These are phyloP conservation scores for Nemopilema nomurai DNA, from an alignment of 30 jellyfish, hydroid and myxozoan species.

Conservation along the genomic window DNA sequence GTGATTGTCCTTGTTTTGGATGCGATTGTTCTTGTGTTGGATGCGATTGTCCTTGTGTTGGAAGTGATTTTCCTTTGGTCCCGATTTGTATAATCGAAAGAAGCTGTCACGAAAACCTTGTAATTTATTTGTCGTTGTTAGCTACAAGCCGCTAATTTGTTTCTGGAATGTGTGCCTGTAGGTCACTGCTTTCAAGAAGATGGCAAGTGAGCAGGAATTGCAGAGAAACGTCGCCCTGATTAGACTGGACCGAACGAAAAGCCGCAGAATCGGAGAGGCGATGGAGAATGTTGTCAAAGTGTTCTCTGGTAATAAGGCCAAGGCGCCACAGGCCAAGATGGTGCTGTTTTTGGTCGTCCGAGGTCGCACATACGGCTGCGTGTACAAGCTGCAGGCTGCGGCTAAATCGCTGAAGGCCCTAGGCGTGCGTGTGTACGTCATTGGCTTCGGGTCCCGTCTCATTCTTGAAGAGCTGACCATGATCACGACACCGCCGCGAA, in stretches of 20 bases:
- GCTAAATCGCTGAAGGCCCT: constrained; percentile 52
- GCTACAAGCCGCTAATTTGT: too few relatives aligned
- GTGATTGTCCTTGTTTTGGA: too few relatives aligned
- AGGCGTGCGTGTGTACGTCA: constrained; percentile 64
- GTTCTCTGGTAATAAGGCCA: constrained; percentile 40
- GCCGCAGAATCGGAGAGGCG: constrained; percentile 71
- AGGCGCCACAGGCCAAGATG: constrained; percentile 42
- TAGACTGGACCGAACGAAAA: constrained; percentile 27
- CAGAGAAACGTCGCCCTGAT: constrained; percentile 29
- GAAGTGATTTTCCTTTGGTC: too few relatives aligned
- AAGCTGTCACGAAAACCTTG: too few relatives aligned
- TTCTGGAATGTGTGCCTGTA: too few relatives aligned
- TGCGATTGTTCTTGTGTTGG: too few relatives aligned
- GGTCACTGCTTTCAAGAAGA: constrained; percentile 49
- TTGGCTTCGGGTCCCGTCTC: constrained; percentile 66
- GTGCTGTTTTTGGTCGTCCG: constrained; percentile 56
- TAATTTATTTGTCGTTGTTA: too few relatives aligned
- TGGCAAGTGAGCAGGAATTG: constrained; percentile 55
- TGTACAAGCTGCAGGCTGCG: constrained; percentile 70
- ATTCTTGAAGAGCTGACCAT: constrained; percentile 65
- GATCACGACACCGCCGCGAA: constrained; percentile 59
- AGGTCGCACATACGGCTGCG: constrained; percentile 77
- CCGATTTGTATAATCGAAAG: too few relatives aligned
- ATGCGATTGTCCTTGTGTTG: too few relatives aligned
- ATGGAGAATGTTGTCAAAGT: constrained; percentile 44